Evolutionary conservation across 2,113 vertebrate species (phyloP), one percentile per base, ranked within the genome.

Genomic region (Callopanchax toddi): DNA sequence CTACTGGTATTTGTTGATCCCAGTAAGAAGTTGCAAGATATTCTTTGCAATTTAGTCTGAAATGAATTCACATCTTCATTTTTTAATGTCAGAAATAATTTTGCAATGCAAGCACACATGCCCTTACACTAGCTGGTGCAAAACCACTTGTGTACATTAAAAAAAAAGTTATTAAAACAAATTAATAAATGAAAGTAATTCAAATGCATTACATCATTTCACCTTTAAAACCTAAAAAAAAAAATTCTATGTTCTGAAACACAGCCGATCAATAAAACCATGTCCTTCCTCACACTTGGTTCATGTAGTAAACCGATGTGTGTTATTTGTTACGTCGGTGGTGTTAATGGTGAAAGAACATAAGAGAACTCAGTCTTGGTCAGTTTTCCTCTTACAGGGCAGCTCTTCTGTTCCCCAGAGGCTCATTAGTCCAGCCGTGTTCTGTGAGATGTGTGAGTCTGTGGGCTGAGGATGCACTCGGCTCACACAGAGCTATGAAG

Each of bases 361-460:
- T 65, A 67, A 71, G 61, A 72, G 51, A 56, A 56, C 80, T 74
- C 69, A 63, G 74, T 87, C 81, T 79, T 66, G 85, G 77, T 73
- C 70, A 69, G 64, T 79, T 79, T 82, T 79, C 83, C 67, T 67
- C 62, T 74, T 81, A 74, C 72, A 86, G 81, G 73, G 64, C 82
- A 85, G 86, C 82, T 84, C 65, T 70, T 69, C 44, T 48, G 17
- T 51, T 86, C 89, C 74, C 74, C 55, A 21, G 79, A 89, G 86
- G 76, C 91, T 90, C 87, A 89, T 91, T 92, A 88, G 78, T 54
- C 56, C 66, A 34, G 44, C 29, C 23, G 32, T 71, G 76, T 74
- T 62, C 60, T 72, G 42, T 76, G 66, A 45, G 49, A 56, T 49
- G 48, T 69, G 67, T 20, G 42, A 63, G 67, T 74, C 75, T 78